Evolutionary conservation across 2,797 vertebrate genomes (phyloP).

Genomic region (Lates japonicus): DNA sequence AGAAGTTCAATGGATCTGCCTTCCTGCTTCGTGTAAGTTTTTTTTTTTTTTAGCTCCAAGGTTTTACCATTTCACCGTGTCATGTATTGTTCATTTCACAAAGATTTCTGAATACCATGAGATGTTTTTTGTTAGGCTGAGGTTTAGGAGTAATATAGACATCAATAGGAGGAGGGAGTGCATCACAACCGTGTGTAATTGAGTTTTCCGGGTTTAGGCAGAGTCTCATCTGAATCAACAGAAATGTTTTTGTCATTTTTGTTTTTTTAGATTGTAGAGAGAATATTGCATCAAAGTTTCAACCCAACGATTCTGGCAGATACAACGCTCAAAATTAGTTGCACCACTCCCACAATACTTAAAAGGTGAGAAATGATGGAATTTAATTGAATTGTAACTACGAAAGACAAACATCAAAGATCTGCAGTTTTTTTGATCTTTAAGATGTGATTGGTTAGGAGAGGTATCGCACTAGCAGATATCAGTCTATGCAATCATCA

Average conservation of each 20-base stretch:
- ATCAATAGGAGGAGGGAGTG: constrained; percentile 17
- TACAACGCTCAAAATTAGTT: constrained; percentile 35
- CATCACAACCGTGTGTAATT: constrained; percentile 56
- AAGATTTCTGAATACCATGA: constrained; percentile 46
- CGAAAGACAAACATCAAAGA: constrained; percentile 16
- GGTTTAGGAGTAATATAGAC: constrained; percentile 54
- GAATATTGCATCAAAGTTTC: constrained; percentile 25
- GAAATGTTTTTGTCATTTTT: constrained; percentile 29
- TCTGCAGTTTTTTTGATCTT: constrained; percentile 4
- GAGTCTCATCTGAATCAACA: constrained; percentile 55
- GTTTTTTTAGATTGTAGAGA: constrained; percentile 16
- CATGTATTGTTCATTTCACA: constrained; percentile 51
- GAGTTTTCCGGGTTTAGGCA: constrained; percentile 36
- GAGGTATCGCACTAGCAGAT: constrained; percentile 34
- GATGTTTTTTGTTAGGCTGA: constrained; percentile 34
- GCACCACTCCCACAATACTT: constrained; percentile 10
- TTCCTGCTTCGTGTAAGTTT: constrained; percentile 15
- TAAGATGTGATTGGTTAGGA: constrained; percentile 7
- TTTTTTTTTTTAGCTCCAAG: constrained; percentile 44
- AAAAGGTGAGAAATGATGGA: constrained; percentile 25
- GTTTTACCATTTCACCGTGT: constrained; percentile 52
- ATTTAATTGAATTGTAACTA: constrained; percentile 16
- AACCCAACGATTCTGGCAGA: constrained; percentile 5
- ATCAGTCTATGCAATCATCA: constrained; percentile 54
- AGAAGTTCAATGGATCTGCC: constrained; percentile 27